These are phyloP conservation scores for Oscheius sp. DNA, from an alignment of 2,888 invertebrate genomes.

Conservation along the genomic window DNA sequence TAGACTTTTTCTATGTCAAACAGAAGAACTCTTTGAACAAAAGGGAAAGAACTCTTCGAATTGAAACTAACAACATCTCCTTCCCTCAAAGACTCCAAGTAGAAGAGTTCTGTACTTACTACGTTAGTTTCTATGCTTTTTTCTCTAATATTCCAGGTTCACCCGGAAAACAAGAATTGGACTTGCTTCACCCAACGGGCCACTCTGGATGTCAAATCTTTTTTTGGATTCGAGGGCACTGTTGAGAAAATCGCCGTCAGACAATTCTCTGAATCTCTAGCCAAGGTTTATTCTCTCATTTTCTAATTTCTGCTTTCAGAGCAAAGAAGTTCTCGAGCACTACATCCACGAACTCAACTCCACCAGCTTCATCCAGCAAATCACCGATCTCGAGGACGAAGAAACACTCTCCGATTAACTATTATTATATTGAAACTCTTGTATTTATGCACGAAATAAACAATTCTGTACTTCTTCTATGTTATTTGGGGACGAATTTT, in stretches of 20 bases:
- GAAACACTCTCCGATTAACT: too few relatives aligned
- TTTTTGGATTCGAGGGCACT: conserved; percentile 90
- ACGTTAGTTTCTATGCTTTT: conserved; percentile 78
- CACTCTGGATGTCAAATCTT: conserved; percentile 88
- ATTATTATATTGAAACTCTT: too few relatives aligned
- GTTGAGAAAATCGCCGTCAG: conserved; percentile 95
- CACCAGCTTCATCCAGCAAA: too few relatives aligned
- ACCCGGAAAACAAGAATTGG: conserved; percentile 91
- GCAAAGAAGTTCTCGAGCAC: conserved; percentile 90
- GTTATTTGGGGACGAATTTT: too few relatives aligned
- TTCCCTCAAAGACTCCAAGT: conserved; percentile 86
- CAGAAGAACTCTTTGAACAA: conserved; percentile 88
- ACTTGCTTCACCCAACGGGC: conserved; percentile 95
- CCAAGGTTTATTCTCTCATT: conserved; percentile 74
- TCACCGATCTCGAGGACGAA: too few relatives aligned
- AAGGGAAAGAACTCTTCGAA: conserved; percentile 81
- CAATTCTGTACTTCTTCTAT: too few relatives aligned
- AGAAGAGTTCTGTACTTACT: conserved; percentile 86
- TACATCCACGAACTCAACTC: conserved; percentile 83
- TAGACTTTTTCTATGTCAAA: conserved; percentile 87
- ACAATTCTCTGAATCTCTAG: conserved; percentile 87
- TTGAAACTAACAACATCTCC: conserved; percentile 90
- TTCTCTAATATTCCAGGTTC: conserved; percentile 77
- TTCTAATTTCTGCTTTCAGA: conserved; percentile 73
- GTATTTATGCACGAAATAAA: too few relatives aligned